phyloP scores from a whole-genome alignment of 2,113 vertebrate species.

The Hystrix brachyura region DNA sequence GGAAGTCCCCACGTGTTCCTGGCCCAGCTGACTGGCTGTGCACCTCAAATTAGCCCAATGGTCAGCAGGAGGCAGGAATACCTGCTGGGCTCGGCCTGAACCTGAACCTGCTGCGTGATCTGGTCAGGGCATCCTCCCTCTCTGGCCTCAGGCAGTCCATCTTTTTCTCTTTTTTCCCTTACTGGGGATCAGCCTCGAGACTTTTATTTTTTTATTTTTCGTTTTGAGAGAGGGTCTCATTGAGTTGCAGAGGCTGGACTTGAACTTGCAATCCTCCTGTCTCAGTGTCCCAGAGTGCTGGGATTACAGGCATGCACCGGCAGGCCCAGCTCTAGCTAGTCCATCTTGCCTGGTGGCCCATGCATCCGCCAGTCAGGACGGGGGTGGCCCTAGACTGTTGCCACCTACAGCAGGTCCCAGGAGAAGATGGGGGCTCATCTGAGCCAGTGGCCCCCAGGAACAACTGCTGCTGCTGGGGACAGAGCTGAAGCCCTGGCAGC shows the following conservation, averaged over 20 bases:
- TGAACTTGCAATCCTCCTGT: not conserved
- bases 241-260: not conserved
- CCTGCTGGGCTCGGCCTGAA: not conserved
- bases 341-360: not conserved
- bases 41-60: not conserved
- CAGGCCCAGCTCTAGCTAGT: not conserved
- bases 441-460: not conserved
- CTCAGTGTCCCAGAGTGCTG: not conserved
- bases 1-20: not conserved
- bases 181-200: not conserved
- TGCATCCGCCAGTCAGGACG: too few species aligned
- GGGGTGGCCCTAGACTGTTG: fast-evolving
- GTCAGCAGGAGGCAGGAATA: fast-evolving
- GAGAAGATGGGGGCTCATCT: not conserved
- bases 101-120: not conserved
- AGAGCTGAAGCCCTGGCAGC: not conserved
- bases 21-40: not conserved
- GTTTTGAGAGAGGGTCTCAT: not conserved
- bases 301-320: not conserved
- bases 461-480: not conserved
- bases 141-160: not conserved
- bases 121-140: not conserved
- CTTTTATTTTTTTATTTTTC: not conserved
- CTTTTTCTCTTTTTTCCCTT: not conserved
- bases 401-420: not conserved